phyloP scores from a whole-genome alignment of 2,797 vertebrate genomes.

The Nyctalus aviator region DNA sequence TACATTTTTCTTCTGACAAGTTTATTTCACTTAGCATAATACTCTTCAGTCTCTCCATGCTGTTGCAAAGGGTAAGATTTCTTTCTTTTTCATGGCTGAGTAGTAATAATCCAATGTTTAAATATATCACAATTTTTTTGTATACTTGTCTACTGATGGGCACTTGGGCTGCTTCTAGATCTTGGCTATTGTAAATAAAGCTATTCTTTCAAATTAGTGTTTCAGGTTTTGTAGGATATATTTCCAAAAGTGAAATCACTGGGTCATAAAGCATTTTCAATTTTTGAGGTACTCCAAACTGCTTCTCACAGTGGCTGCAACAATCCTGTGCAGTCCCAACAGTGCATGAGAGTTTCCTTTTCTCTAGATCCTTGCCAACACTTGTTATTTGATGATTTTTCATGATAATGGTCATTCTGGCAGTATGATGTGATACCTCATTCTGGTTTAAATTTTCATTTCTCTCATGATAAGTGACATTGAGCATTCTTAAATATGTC shows the following conservation, averaged over 20 bases:
- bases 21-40: not conserved
- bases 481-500: not conserved
- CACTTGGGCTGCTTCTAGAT: not conserved
- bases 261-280: not conserved
- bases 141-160: not conserved
- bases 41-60: not conserved
- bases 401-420: not conserved
- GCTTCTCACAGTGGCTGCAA: not conserved
- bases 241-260: not conserved
- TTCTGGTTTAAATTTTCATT: not conserved
- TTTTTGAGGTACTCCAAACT: not conserved
- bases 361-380: not conserved
- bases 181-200: not conserved
- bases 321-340: not conserved
- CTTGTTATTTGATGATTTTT: not conserved
- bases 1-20: not conserved
- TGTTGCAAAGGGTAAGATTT: not conserved
- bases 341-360: not conserved
- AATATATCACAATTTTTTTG: not conserved
- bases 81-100: not conserved
- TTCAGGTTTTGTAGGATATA: not conserved
- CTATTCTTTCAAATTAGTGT: not conserved
- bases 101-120: not conserved
- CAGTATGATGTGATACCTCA: not conserved
- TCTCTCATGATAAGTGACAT: not conserved